Evolutionary conservation across 2,888 invertebrate genomes (phyloP), one percentile per base, ranked within the genome.

Genomic region (Agonopterix alstromeriana): DNA sequence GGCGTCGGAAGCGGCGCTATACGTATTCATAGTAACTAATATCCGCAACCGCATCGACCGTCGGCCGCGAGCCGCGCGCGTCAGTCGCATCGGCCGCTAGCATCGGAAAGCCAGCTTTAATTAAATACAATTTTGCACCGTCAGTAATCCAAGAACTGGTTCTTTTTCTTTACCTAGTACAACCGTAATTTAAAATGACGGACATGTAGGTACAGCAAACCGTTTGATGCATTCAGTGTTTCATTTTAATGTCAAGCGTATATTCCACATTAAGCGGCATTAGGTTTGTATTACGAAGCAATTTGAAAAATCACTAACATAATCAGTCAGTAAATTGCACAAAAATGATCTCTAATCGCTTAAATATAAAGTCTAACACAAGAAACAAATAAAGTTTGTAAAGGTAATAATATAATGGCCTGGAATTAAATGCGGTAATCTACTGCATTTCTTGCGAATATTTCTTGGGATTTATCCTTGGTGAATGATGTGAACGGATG

Each of bases 241-340:
- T 27, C 27, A 27, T 27, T 27, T 27, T 27, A 27, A 27, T 27
- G 27, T 27, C 27, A 27, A 27, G 27, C 27, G 27, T 27, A 17
- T 17, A 17, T 27, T 27, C 27, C 27, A 27, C 27, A 27, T 27
- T 27, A 27, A 27, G 27, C 27, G 27, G 45, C 46, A 52, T 52
- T 52, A 49, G 43, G 42, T 35, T 27, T 46, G 40, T 55, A 59
- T 58, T 62, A 60, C 52, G 14, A 42, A 35, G 53, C 55, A 53
- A 63, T 58, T 60, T 59, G 50, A 53, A 36, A 50, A 55, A 57
- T 55, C 53, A 48, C 51, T 46, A 41, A 47, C 43, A 48, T 46
- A 54, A 42, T 8, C 0, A 11, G n/a, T 11, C 8, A 11, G 8
- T 42, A 27, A 27, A 27, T 27, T 27, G 27, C 2, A 27, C 27